Base-by-base conservation (phyloP, 2,888 invertebrate genomes). In the Tryphoninae sp. region DNA sequence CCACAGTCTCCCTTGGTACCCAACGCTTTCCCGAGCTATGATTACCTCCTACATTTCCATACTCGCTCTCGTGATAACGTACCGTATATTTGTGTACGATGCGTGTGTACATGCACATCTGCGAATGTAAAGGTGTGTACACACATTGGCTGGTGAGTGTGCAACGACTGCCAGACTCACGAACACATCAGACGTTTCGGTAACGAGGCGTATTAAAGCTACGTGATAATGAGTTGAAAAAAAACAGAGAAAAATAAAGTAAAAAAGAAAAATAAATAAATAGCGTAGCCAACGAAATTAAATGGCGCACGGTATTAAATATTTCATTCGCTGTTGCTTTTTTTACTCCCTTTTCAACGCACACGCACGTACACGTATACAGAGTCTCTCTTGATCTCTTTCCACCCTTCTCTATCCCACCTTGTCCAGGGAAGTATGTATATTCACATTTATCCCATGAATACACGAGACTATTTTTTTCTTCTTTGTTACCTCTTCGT, bases 181-280 rank as follows among this genome's bases (percentile, higher is more conserved):
- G 19, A 51, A 69, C 65, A n/a, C 59, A 55, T 19, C 23, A 42
- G 42, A 22, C 45, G n/a, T 75, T 81, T 78, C 55, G 59, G 75
- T 78, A 75, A 78, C 62, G 75, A 81, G 75, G 61, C 71, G 42
- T 71, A 78, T 72, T 75, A 72, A 75, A 75, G 61, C 62, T 49
- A 68, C 62, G 78, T 62, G 76, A 79, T 82, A 82, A 82, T 82
- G 78, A 78, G 79, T 62, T 67, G 55, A 53, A 72, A 72, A 72
- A 51, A 72, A 51, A 2, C 26, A 19, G 55, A 61, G 16, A 42
- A 23, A 62, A 67, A 71, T 58, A 42, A 16, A 33, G 53, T 71
- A 55, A 40, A 53, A 49, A 42, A 45, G 42, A 23, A 76, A 13
- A 61, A 19, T 19, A 19, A 19, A 19, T 19, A 19, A 72, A 79